Base-by-base conservation (phyloP, 2,113 vertebrate species). In the Tychaedon coryphoeus region DNA sequence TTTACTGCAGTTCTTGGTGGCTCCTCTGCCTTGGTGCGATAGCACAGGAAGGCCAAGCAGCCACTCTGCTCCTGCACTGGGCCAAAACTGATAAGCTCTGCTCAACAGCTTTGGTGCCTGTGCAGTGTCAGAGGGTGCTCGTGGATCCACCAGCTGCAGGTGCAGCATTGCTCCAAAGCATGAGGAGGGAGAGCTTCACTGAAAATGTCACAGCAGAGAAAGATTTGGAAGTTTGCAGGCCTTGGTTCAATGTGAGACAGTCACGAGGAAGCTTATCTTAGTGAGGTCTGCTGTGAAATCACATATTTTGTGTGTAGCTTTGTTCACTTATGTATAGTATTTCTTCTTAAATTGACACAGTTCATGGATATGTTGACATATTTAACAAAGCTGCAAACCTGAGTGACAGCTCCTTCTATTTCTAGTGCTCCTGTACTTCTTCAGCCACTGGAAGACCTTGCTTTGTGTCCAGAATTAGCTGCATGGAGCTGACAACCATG, bases 31-130 rank as follows among this genome's bases (percentile, higher is more conserved):
- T n/a, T 57, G 1, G 2, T 45, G 64, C 0, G 88, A 86, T 93
- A 83, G 19, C 28, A 6, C 0, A 8, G 50, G 61, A 61, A 31
- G 50, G 79, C 43, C 7, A 34, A n/a, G 75, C 48, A 88, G 54
- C 62, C 57, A 16, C 60, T 33, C 58, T 70, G 56, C 56, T 76
- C 42, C 51, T 73, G 64, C 24, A 2, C 62, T 8, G 43, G 10
- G 42, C 43, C 43, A 51, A 15, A 77, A 51, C 71, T 83, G 71
- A 88, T 96, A 88, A 95, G 53, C 53, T 93, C 22, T 76, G 54
- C 79, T 86, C 2, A 0, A 11, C 42, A 62, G 79, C 56, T 88
- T 42, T 69, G 64, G 45, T 84, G 76, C 42, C 33, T 67, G 33
- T 84, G 87, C 65, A 50, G 3, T 14, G 23, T 38, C 58, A 50